These are phyloP conservation scores for Pachliopta kotzebuea DNA, from an alignment of 2,888 invertebrate genomes.

Conservation along the genomic window DNA sequence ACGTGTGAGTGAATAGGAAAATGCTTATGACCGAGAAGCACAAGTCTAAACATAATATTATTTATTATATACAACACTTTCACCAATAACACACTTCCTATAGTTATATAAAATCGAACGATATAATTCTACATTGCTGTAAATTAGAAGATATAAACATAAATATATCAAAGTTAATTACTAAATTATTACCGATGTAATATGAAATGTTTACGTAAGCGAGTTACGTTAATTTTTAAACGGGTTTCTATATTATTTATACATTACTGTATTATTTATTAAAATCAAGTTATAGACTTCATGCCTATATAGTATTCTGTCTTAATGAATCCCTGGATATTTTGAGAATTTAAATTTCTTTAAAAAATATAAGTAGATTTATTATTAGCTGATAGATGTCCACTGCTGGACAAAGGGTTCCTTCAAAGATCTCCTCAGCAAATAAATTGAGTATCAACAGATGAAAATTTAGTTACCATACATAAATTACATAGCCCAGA, in stretches of 20 bases:
- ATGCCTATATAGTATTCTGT: too few species aligned
- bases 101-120: not conserved
- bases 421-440: too few species aligned
- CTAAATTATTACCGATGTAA: not conserved
- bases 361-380: too few species aligned
- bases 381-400: too few species aligned
- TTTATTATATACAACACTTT: not conserved
- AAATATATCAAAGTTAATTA: not conserved
- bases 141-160: not conserved
- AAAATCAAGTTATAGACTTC: too few species aligned
- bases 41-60: not conserved
- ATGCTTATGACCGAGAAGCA: not conserved
- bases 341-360: too few species aligned
- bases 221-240: not conserved
- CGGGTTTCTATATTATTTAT: not conserved
- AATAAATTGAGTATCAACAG: too few species aligned
- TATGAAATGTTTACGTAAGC: constrained; percentile 5
- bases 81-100: not conserved
- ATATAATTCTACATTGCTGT: not conserved
- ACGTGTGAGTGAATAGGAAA: not conserved
- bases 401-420: too few species aligned
- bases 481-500: too few species aligned
- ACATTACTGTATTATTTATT: too few species aligned
- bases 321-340: too few species aligned
- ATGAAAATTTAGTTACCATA: too few species aligned